Base-by-base conservation (phyloP, 1,140 invertebrate species). In the Antheraea mylitta region DNA sequence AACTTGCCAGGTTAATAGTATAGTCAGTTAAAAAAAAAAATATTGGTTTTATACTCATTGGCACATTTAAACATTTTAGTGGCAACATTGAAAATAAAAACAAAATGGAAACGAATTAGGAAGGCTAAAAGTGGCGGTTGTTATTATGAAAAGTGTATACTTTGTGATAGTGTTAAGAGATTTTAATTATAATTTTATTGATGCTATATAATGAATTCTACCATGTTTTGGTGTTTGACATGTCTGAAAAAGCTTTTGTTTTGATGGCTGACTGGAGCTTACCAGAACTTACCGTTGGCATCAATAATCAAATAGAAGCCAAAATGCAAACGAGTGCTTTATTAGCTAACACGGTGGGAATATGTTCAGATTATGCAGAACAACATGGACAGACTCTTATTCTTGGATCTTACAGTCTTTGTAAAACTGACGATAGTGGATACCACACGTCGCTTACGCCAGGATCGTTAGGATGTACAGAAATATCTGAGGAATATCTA, bases 391-490 rank as follows among this genome's bases (percentile, higher is more conserved):
- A 61, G 22, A 22, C 60, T 13, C 13, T 86, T 69, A 73, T 82
- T 65, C 83, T 77, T 63, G 76, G 82, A 30, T 81, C 72, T 70
- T 68, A 74, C 16, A 81, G 72, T 64, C 81, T 81, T 73, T 86
- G 79, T 75, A 85, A 79, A 65, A 74, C 77, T 37, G 88, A 91
- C 73, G 89, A 91, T 64, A 91, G 89, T 73, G 89, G 89, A 42
- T 91, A 91, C 72, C 87, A 90, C 66, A 89, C 87, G 18, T 86
- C 86, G 2, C 86, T 75, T 68, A 89, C 88, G 19, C 85, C 85
- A 8, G 80, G 83, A 19, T 87, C 87, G n/a, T 75, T 88, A 36
- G 86, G 88, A 77, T 79, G 69, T 63, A 87, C 86, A 5, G 79
- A 80, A 69, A 64, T 85, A 73, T 85, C 83, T n/a, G 80, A 67